These are phyloP conservation scores for Chrosomus eos DNA, from an alignment of 2,797 vertebrate genomes.

Conservation along the genomic window DNA sequence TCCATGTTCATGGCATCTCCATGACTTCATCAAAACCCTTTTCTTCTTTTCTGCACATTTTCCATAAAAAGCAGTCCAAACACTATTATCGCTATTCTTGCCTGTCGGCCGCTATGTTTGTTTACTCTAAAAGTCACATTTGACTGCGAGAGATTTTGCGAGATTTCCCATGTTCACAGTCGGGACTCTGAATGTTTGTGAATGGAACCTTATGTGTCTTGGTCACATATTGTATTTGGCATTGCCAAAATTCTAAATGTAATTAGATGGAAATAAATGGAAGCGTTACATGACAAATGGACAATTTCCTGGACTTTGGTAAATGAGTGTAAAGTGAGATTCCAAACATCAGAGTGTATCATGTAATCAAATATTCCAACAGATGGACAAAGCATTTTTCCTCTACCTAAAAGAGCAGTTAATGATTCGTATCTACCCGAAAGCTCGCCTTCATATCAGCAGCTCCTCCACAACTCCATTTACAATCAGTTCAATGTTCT, in stretches of 20 bases:
- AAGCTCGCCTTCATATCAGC: not conserved
- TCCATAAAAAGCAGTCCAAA: too few relatives aligned
- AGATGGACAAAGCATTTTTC: conserved; percentile 29
- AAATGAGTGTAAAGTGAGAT: conserved; percentile 26
- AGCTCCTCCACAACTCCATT: conserved; percentile 23
- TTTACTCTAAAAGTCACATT: not conserved
- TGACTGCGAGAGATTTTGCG: not conserved
- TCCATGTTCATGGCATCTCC: too few relatives aligned
- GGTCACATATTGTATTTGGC: not conserved
- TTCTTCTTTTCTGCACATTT: too few relatives aligned
- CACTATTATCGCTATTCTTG: too few relatives aligned
- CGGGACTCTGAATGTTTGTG: not conserved
- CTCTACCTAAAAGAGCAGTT: conserved; percentile 19
- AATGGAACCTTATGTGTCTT: not conserved
- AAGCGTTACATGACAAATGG: conserved; percentile 1
- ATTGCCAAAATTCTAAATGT: not conserved
- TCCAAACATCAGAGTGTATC: conserved; percentile 18
- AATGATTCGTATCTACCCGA: conserved; percentile 30
- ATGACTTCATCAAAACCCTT: too few relatives aligned
- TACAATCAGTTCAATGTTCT: conserved; percentile 18
- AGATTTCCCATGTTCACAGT: not conserved
- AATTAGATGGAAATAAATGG: not conserved
- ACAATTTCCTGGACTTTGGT: conserved; percentile 12
- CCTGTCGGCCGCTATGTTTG: too few relatives aligned
- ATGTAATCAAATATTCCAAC: conserved; percentile 48